phyloP scores from a whole-genome alignment of 2,797 vertebrate genomes.

The Mastacembelus armatus region DNA sequence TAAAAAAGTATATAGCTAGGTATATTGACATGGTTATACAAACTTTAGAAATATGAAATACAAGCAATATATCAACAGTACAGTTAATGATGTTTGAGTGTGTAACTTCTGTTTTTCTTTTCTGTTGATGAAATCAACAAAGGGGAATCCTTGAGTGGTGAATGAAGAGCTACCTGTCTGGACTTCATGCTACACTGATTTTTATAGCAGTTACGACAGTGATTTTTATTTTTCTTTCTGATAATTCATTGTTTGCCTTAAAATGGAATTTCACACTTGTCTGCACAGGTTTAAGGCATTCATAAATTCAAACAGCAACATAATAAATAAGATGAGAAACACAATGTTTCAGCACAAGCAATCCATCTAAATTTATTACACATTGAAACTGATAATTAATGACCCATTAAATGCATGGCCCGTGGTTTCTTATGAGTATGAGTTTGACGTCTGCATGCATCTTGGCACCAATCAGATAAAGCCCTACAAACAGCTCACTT shows the following conservation, averaged over 20 bases:
- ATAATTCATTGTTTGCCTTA: constrained; percentile 28
- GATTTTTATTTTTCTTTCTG: constrained; percentile 23
- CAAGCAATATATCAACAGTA: neutral
- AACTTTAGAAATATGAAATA: neutral
- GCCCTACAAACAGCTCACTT: constrained; percentile 59
- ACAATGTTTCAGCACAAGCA: constrained; percentile 22
- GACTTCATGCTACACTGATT: constrained; percentile 47
- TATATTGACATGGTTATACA: too few species aligned
- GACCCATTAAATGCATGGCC: constrained; percentile 45
- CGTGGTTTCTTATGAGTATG: constrained; percentile 44
- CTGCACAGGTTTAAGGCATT: constrained; percentile 42
- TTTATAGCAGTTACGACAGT: constrained; percentile 22
- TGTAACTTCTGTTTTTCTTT: neutral
- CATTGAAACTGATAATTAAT: constrained; percentile 63
- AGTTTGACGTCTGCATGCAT: constrained; percentile 58
- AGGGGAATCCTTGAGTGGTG: constrained; percentile 23
- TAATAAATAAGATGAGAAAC: constrained; percentile 42
- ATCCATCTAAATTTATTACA: constrained; percentile 46
- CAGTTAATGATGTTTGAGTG: neutral
- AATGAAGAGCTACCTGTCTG: constrained; percentile 58
- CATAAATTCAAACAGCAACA: constrained; percentile 7
- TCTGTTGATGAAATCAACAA: constrained; percentile 21
- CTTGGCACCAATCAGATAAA: constrained; percentile 67
- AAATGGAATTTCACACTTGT: constrained; percentile 54
- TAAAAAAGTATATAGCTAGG: neutral